These are phyloP conservation scores for Carapus acus DNA, from an alignment of 2,797 vertebrate genomes.

Conservation along the genomic window DNA sequence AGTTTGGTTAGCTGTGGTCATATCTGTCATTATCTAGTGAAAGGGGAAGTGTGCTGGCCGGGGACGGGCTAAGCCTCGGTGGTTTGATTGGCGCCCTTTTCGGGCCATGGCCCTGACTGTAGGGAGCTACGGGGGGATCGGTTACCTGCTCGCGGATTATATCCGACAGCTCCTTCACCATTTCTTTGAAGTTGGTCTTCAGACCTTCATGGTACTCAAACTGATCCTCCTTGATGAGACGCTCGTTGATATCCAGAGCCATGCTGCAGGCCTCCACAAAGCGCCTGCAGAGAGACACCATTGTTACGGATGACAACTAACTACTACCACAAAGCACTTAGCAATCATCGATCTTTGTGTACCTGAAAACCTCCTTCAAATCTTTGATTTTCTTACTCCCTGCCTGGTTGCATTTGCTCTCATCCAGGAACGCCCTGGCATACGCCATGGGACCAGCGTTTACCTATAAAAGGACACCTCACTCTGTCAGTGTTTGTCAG, in stretches of 20 bases:
- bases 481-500: neutral
- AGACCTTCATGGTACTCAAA: constrained; percentile 93
- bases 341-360: constrained; percentile 1
- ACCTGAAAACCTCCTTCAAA: constrained; percentile 94
- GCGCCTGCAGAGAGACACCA: constrained; percentile 64
- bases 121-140: no score
- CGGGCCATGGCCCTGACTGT: no score
- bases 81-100: no score
- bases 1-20: no score
- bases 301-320: neutral
- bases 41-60: no score
- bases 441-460: constrained; percentile 97
- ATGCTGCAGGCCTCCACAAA: constrained; percentile 91
- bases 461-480: constrained; percentile 73
- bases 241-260: constrained; percentile 91
- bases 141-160: constrained; percentile 95
- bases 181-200: constrained; percentile 93
- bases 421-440: constrained; percentile 89
- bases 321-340: neutral
- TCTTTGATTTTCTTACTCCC: constrained; percentile 87
- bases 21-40: no score
- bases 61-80: no score
- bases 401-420: constrained; percentile 79
- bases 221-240: constrained; percentile 96
- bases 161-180: constrained; percentile 96